These are phyloP conservation scores for Tichodroma muraria DNA, from an alignment of 2,113 vertebrate genomes.

Conservation along the genomic window DNA sequence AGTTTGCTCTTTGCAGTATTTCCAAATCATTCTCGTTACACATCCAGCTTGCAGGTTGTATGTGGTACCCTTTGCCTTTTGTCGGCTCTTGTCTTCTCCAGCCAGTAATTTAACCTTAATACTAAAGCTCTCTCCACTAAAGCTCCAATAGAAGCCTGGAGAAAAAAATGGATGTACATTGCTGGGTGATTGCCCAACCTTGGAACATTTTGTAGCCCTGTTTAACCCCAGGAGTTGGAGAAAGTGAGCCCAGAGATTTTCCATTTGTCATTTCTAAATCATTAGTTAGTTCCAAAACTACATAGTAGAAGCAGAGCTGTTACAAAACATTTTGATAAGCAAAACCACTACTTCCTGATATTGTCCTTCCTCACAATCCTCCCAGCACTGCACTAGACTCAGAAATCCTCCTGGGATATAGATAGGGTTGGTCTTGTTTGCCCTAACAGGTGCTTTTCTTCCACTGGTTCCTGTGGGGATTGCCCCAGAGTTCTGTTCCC, in stretches of 20 bases:
- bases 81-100: neutral
- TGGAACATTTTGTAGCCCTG: neutral
- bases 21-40: slow-evolving; percentile 25
- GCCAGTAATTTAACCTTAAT: neutral
- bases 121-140: neutral
- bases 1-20: slow-evolving; percentile 54
- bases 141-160: neutral
- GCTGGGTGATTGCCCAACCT: neutral
- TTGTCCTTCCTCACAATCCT: neutral
- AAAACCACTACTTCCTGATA: neutral
- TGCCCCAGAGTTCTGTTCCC: neutral
- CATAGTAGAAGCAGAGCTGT: neutral
- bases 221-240: neutral
- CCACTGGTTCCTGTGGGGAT: no score
- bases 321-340: neutral
- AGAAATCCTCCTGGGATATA: neutral
- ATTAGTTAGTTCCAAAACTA: neutral
- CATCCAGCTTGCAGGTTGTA: neutral
- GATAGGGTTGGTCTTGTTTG: neutral
- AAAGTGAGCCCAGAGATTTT: neutral
- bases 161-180: neutral
- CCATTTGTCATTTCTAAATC: neutral
- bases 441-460: neutral
- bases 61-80: neutral
- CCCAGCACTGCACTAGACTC: neutral